Evolutionary conservation across 2,888 invertebrate species (phyloP), one percentile per base, ranked within the genome.

Genomic region (Nephrocerus scutellatus): DNA sequence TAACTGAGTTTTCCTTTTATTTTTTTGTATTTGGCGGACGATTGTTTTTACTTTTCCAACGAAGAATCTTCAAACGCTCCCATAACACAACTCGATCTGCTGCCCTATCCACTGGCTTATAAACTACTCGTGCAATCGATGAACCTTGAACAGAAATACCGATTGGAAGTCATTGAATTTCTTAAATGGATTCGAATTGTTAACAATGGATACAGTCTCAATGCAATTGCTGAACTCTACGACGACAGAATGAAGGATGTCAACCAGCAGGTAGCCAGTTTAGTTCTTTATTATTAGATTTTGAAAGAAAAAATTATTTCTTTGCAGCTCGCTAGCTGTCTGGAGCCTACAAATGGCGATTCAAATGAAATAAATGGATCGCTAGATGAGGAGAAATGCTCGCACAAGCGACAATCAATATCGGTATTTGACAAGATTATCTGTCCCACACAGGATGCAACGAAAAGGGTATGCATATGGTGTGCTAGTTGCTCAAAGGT

Each of bases 341-440:
- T 15, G 3, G 7, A 16, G 13, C 14, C 4, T 26, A 16, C 7
- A 2, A 16, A 25, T 30, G 23, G 23, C n/a, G 15, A 24, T 15
- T 52, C 53, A 3, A 43, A 47, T 5, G 51, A 46, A 1, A 15
- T 51, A 0, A 60, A 61, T 30, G 48, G 37, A 12, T 56, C 57
- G 2, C 50, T 57, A 12, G 58, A 58, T 13, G 33, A 47, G 0
- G 36, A 26, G 12, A 29, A 32, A 1, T 24, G 42, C 7, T 15
- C 44, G 1, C 59, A 54, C 18, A 56, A 56, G 16, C 56, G 64
- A 3, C 54, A 60, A 12, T 65, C 68, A 0, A 59, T 69, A 1
- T 67, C 66, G 7, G 51, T 68, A 34, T 68, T 68, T 35, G 68
- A 68, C 35, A 55, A 64, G 13, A 50, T 63, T 3, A 21, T 36